phyloP scores from a whole-genome alignment of 2,888 invertebrate species.

The Polydrusus cervinus region DNA sequence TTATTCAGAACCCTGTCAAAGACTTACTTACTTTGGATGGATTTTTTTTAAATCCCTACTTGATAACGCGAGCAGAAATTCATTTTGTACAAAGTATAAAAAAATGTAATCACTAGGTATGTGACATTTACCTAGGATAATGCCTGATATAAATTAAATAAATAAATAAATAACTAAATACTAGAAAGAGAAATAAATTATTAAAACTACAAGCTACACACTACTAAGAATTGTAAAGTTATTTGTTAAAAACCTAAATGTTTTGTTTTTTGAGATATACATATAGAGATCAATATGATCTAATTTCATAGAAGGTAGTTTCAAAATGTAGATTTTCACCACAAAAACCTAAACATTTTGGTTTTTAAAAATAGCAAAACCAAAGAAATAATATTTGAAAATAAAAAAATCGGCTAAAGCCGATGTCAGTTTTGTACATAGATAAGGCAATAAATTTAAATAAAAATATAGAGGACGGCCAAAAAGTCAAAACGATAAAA shows the following conservation, averaged over 20 bases:
- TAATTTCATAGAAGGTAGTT: neutral
- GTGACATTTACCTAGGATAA: slow-evolving; percentile 72
- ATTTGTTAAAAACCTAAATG: slow-evolving; percentile 50
- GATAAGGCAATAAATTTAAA: neutral
- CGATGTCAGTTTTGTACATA: slow-evolving; percentile 25
- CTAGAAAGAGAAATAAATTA: slow-evolving; percentile 69
- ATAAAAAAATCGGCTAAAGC: slow-evolving; percentile 35
- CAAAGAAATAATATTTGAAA: slow-evolving; percentile 52
- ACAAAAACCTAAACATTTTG: slow-evolving; percentile 50
- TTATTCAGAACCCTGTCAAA: no score
- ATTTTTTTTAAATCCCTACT: no score
- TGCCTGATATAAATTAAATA: slow-evolving; percentile 64
- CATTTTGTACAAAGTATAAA: no score
- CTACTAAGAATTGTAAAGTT: slow-evolving; percentile 23
- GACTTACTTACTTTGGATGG: no score
- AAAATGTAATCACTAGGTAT: slow-evolving; percentile 66
- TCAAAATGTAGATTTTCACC: neutral
- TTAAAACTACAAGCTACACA: slow-evolving; percentile 35
- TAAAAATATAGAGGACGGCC: slow-evolving; percentile 1
- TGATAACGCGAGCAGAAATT: no score
- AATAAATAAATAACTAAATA: slow-evolving; percentile 75
- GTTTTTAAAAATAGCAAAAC: slow-evolving; percentile 37
- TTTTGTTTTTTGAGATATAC: slow-evolving; percentile 43
- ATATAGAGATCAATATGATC: slow-evolving; percentile 36
- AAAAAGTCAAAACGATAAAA: neutral